These are phyloP conservation scores for Crocallis elinguaria DNA, from an alignment of 2,888 invertebrate species.

Conservation along the genomic window DNA sequence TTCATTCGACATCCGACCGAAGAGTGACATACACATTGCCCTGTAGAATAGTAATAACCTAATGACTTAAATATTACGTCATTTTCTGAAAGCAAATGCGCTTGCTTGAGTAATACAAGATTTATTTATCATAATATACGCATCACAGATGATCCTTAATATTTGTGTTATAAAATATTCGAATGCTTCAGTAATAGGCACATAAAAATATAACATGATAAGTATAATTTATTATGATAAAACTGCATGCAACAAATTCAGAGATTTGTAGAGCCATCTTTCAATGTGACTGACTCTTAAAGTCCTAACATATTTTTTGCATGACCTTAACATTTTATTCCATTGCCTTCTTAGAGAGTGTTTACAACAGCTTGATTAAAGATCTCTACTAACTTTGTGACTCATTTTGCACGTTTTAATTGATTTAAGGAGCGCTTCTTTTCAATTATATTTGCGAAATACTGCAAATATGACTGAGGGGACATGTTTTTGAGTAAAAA, in stretches of 20 bases:
- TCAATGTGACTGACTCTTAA: constrained; percentile 25
- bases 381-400: constrained; percentile 17
- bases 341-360: constrained; percentile 27
- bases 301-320: constrained; percentile 50
- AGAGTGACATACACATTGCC: constrained; percentile 17
- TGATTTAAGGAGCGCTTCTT: constrained; percentile 21
- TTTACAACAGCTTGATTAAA: constrained; percentile 36
- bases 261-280: constrained; percentile 18
- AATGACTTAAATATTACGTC: constrained; percentile 26
- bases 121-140: constrained; percentile 12
- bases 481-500: constrained; percentile 57
- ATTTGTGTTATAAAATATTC: constrained; percentile 12
- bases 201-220: constrained; percentile 8
- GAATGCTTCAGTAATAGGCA: background rate
- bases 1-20: constrained; percentile 18
- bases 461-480: constrained; percentile 19
- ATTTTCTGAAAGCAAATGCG: constrained; percentile 6
- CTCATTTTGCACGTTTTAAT: constrained; percentile 32
- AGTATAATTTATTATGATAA: background rate
- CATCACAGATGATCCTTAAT: constrained; percentile 1
- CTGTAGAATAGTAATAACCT: constrained; percentile 27
- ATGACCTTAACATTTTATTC: constrained; percentile 64
- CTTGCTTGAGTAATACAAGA: constrained; percentile 1
- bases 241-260: constrained; percentile 16
- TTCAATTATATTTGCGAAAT: constrained; percentile 28